Percentiles rank a stretch among this genome's conserved stretches.
Evolutionary conservation across 2,888 invertebrate genomes (phyloP).

Genomic region (Lepidocyrtoides sp.): DNA sequence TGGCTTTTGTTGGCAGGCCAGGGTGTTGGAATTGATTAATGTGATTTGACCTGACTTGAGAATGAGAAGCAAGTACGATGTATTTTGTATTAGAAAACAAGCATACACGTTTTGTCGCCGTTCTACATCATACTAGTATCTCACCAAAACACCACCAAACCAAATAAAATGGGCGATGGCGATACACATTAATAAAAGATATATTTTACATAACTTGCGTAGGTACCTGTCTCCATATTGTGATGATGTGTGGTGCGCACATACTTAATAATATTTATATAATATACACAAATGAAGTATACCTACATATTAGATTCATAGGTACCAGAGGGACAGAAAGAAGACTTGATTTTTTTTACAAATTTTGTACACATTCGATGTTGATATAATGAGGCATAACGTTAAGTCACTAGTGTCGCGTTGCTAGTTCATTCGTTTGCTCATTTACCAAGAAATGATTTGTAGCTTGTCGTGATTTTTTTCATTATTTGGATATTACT

Average conservation of each 20-base stretch:
- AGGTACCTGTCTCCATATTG: background rate
- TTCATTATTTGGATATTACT: background rate
- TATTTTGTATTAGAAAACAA: too few species aligned
- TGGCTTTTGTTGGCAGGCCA: constrained; percentile 68
- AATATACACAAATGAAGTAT: too few species aligned
- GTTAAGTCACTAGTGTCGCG: constrained; percentile 39
- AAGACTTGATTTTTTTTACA: background rate
- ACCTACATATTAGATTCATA: too few species aligned
- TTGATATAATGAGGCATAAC: constrained; percentile 6
- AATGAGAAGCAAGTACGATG: background rate
- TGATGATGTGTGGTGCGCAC: background rate
- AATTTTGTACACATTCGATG: background rate
- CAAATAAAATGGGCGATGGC: constrained; percentile 63
- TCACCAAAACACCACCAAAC: constrained; percentile 3
- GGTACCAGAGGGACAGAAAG: background rate
- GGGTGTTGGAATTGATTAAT: constrained; percentile 78
- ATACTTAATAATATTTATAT: constrained; percentile 27
- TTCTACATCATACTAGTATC: background rate
- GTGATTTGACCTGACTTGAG: constrained; percentile 68
- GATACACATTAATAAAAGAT: constrained; percentile 39
- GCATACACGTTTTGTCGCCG: background rate
- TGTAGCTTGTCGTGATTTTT: constrained; percentile 7
- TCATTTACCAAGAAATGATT: constrained; percentile 39
- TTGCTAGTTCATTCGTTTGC: background rate
- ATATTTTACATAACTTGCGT: constrained; percentile 1